Conservation (phyloP, 2,888 invertebrate genomes). For the Zygothrica quintamaculata region DNA sequence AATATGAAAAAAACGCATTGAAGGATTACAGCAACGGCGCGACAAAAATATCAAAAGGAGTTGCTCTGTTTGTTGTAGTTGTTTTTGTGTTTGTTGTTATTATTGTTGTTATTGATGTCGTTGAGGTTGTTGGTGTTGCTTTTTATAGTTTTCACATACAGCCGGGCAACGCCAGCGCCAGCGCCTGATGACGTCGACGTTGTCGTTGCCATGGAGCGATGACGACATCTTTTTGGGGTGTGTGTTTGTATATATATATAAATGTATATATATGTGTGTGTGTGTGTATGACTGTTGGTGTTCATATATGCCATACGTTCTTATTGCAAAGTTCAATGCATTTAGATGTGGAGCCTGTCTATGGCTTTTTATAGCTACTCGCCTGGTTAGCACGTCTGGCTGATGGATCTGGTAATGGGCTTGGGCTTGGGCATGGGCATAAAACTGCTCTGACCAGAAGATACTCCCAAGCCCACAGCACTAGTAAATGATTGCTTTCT, state of each 20-base stretch:
- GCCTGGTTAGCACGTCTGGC: constrained; percentile 40
- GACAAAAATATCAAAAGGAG: constrained; percentile 69
- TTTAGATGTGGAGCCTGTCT: constrained; percentile 61
- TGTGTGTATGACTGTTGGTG: constrained; percentile 11
- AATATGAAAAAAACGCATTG: constrained; percentile 29
- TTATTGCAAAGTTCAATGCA: constrained; percentile 70
- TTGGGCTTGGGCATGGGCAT: background rate
- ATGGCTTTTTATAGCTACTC: constrained; percentile 69
- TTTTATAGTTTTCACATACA: constrained; percentile 69
- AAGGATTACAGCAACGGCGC: constrained; percentile 64
- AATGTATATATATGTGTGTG: constrained; percentile 17
- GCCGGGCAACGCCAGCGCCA: constrained; percentile 62
- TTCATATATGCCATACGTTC: constrained; percentile 48
- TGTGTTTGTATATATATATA: constrained; percentile 27
- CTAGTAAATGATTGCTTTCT: too few relatives aligned
- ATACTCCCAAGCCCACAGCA: too few relatives aligned
- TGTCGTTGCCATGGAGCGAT: constrained; percentile 72
- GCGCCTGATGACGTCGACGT: constrained; percentile 61
- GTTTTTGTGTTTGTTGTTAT: constrained; percentile 48
- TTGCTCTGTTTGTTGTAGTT: constrained; percentile 31
- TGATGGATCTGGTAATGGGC: constrained; percentile 20
- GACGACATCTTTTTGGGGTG: constrained; percentile 77
- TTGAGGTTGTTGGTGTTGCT: constrained; percentile 56
- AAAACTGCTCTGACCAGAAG: background rate
- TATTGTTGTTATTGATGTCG: constrained; percentile 12